Base-by-base conservation (phyloP, 1,140 invertebrate genomes). In the Lineus longissimus region DNA sequence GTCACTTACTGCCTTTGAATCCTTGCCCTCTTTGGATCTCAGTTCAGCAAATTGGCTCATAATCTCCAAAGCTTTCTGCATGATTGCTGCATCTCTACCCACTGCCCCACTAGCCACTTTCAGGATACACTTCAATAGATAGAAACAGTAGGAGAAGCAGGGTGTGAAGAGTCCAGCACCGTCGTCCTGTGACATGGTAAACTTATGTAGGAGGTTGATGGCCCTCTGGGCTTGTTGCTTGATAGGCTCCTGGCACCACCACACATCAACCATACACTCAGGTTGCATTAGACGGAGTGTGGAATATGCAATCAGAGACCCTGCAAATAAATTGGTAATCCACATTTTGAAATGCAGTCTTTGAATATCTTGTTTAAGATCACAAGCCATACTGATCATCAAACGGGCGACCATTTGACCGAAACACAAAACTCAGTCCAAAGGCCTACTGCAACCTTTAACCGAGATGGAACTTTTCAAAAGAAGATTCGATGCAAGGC, bases 81-180 rank as follows among this genome's bases (percentile, higher is more conserved):
- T 83, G 63, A 88, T 80, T 2, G 25, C 63, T n/a, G 68, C 61
- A 64, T 77, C 70, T 11, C 68, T 64, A 2, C 62, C 61, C 13
- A 68, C 67, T 47, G 65, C 64, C 45, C 61, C 64, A n/a, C 68
- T 72, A 33, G 68, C 70, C 61, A 81, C 81, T 7, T 84, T 73
- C 31, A 92, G 71, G 61, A 89, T 87, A 66, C 86, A 83, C 63
- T 87, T 88, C 2, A 96, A 78, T 61, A 95, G 86, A 6, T 91
- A 89, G 77, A 94, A 95, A 25, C 88, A 84, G 73, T 91, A 95
- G 41, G 90, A 88, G n/a, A n/a, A n/a, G n/a, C n/a, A n/a, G n/a
- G n/a, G n/a, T n/a, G n/a, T n/a, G 81, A 95, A 93, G 0, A 88
- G 87, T 1, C 91, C 87, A 0, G 88, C 88, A 25, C 54, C 22